Evolutionary conservation across 2,888 invertebrate species (phyloP).

Genomic region (Cenopis cana): DNA sequence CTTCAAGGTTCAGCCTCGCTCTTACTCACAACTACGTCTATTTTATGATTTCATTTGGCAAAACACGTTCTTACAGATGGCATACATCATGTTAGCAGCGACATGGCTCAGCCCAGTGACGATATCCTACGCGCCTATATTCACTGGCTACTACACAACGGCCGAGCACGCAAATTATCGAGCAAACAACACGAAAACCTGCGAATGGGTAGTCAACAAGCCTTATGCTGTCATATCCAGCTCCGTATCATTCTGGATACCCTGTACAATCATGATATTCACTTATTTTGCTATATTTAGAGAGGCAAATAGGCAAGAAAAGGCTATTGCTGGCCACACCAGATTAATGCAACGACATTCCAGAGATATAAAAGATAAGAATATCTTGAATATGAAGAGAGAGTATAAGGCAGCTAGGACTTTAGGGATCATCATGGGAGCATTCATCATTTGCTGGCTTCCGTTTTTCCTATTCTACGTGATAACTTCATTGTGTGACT

Average conservation of each 20-base stretch:
- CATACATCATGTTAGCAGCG: conserved; percentile 78
- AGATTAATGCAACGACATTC: conserved; percentile 92
- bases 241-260: conserved; percentile 97
- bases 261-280: conserved; percentile 96
- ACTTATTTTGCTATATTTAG: conserved; percentile 95
- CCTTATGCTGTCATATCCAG: conserved; percentile 95
- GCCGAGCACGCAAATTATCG: conserved; percentile 83
- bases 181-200: conserved; percentile 85
- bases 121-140: conserved; percentile 97
- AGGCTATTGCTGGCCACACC: conserved; percentile 92
- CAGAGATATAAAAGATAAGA: conserved; percentile 91
- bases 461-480: conserved; percentile 99
- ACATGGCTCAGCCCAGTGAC: conserved; percentile 95
- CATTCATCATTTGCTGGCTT: conserved; percentile 97
- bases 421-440: conserved; percentile 98
- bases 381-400: conserved; percentile 96
- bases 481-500: conserved; percentile 91
- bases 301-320: conserved; percentile 96
- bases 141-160: conserved; percentile 98
- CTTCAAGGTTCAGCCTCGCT: too few species aligned
- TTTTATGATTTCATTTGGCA: not conserved
- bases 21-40: too few species aligned
- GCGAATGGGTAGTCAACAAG: conserved; percentile 93
- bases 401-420: conserved; percentile 98
- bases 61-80: conserved; percentile 69